Base-by-base conservation (phyloP, 2,113 vertebrate genomes). In the Oryzias celebensis region DNA sequence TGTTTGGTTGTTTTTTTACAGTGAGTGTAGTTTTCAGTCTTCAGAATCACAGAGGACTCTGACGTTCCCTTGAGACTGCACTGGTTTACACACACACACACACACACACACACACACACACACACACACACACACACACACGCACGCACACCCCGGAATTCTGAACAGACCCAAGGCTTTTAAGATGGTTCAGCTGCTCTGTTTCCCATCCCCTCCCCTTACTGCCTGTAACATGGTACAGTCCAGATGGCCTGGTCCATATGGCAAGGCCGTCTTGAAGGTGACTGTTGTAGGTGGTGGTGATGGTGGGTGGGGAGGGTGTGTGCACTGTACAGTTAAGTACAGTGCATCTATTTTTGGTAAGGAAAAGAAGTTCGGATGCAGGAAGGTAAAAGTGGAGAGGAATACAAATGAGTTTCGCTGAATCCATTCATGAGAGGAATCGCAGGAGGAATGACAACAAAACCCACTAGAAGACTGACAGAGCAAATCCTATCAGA, bases 221-320 rank as follows among this genome's bases (percentile, higher is more conserved):
- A 23, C 64, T 58, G 54, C 57, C 60, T 59, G 52, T 66, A 77
- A 81, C 48, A 64, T 84, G 84, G 81, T 84, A 86, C 83, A 73
- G 75, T 82, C 88, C 86, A 88, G 86, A 88, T 85, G 86, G 83
- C 51, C 53, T 20, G 58, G 75, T 20, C 81, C 83, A 87, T 85
- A 88, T 88, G 86, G 84, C 79, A 83, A 83, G 79, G 79, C 76
- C 71, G 56, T 84, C 80, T 58, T 84, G 69, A 89, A 87, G 86
- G 84, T 88, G 80, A 85, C 69, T 63, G 66, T 61, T 68, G 71
- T 63, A 20, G 46, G 59, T 31, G 58, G 47, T 56, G 50, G 52
- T 60, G 66, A 72, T 59, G 57, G 56, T 18, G 18, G 62, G 64
- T 51, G 24, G 28, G 55, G 36, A 20, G 62, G 31, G 2, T 18